Evolutionary conservation across 2,888 invertebrate species (phyloP).

Genomic region (Epirrita christyi): DNA sequence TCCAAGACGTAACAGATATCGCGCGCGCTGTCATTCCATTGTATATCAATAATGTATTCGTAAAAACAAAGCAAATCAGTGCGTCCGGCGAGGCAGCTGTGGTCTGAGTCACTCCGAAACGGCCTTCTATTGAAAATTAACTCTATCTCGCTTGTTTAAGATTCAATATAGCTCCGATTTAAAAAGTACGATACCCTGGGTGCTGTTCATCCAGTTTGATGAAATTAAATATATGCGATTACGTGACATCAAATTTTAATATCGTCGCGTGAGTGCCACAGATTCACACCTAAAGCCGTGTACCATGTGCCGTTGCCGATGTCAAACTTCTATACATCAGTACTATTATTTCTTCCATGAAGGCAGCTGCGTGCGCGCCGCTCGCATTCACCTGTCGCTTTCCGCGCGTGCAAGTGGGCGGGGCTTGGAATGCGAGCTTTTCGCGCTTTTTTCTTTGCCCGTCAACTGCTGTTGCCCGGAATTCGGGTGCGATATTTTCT

Average conservation of each 20-base stretch:
- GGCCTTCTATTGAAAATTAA: conserved; percentile 4
- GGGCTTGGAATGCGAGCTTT: conserved; percentile 70
- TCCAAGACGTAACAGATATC: conserved; percentile 52
- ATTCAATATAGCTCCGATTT: not conserved
- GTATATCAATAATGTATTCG: conserved; percentile 75
- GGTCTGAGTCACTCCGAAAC: conserved; percentile 23
- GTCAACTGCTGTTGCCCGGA: conserved; percentile 64
- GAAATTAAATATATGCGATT: too few species aligned
- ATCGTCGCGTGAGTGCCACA: not conserved
- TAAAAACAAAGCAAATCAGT: conserved; percentile 64
- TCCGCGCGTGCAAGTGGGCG: conserved; percentile 74
- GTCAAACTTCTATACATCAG: not conserved
- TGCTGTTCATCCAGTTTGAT: not conserved
- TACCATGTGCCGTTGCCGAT: not conserved
- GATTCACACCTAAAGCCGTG: not conserved
- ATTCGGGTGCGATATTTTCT: conserved; percentile 84
- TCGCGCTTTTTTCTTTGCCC: conserved; percentile 62
- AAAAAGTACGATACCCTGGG: not conserved
- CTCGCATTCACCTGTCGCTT: conserved; percentile 80
- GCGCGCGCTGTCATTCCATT: conserved; percentile 68
- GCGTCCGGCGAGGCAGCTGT: conserved; percentile 59
- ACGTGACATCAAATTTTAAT: not conserved
- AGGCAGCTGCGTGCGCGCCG: conserved; percentile 51
- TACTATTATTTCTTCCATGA: conserved; percentile 2
- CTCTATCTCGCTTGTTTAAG: not conserved